Percentiles rank a stretch among this genome's conserved stretches.
Evolutionary conservation across 2,888 invertebrate species (phyloP).

Genomic region (Cepaea hortensis): DNA sequence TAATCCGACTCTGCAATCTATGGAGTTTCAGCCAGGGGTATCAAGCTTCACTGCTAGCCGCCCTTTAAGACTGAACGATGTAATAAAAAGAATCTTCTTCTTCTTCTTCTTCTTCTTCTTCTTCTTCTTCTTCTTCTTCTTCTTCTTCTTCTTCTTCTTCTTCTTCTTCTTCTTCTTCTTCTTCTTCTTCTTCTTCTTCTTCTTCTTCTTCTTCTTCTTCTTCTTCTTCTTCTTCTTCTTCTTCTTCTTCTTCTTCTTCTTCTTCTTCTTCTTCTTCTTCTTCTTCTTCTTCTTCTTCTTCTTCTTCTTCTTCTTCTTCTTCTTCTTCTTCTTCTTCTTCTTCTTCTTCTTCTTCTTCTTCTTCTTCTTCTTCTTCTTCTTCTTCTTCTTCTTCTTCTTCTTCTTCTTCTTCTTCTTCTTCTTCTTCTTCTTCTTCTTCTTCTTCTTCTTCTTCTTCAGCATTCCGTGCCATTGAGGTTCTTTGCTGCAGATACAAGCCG

Average conservation of each 20-base stretch:
- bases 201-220: background rate
- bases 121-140: background rate
- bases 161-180: background rate
- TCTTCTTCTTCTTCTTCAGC: no score
- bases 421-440: background rate
- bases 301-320: background rate
- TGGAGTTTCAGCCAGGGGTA: no score
- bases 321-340: background rate
- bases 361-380: background rate
- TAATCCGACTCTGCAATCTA: no score
- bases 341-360: background rate
- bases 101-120: background rate
- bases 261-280: background rate
- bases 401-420: background rate
- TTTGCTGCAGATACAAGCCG: no score
- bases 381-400: background rate
- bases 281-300: background rate
- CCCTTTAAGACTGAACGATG: no score
- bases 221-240: background rate
- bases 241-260: background rate
- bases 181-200: background rate
- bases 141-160: background rate
- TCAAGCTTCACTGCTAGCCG: no score
- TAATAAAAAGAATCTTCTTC: no score
- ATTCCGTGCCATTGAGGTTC: no score